Base-by-base conservation (phyloP, 1,140 invertebrate species). In the Drosophila teissieri region DNA sequence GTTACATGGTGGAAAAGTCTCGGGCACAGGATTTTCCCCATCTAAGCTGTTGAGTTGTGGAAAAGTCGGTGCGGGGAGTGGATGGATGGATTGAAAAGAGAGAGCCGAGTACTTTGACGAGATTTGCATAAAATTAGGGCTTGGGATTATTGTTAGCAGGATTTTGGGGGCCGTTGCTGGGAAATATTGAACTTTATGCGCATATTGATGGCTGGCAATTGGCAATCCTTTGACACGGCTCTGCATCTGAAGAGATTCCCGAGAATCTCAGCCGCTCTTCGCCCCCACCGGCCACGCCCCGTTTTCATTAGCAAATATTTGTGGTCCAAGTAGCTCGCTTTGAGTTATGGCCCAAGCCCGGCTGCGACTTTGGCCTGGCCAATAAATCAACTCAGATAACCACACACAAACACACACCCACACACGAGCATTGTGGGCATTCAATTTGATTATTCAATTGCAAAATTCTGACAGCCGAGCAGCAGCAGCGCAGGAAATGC, bases 181-280 rank as follows among this genome's bases (percentile, higher is more conserved):
- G 51, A 88, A 88, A 88, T 83, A 88, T 88, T 88, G 80, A 89
- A 89, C 83, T 88, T 89, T 89, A 89, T 88, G 83, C 63, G 82
- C 82, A 85, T 85, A 85, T 85, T 85, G 82, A 85, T 82, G 74
- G 49, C 14, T 24, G 14, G 37, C 37, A 39, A 39, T 39, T 5
- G 19, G 44, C 56, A 69, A 83, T 74, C 64, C 60, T 62, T 79
- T 83, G 80, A 72, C 68, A 72, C 52, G 64, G 44, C 12, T 27
- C 14, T 27, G 24, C 4, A 64, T 36, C 19, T 27, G 17, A 5
- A 64, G 24, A 46, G 24, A 46, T 46, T 19, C 24, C 40, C 10
- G 44, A n/a, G 11, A 31, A 31, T 40, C 40, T 19, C 53, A 17
- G 7, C 1, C 7, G 0, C 7, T 1, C 31, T 3, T 8, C 4